Evolutionary conservation across 2,797 vertebrate species (phyloP), one percentile per base, ranked within the genome.

Genomic region (Potorous gilbertii): DNA sequence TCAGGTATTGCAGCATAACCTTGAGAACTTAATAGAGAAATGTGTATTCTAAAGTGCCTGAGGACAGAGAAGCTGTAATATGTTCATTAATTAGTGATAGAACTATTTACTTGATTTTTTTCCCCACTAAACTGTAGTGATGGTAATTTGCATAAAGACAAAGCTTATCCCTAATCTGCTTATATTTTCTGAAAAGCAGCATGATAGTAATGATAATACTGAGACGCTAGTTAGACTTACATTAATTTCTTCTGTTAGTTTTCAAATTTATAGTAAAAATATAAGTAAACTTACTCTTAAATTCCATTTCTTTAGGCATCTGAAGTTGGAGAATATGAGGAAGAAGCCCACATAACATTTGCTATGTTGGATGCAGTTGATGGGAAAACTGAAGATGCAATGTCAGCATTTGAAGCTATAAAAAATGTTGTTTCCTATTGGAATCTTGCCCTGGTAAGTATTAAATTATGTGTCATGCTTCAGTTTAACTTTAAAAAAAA

Each of bases 371-470:
- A 99, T 98, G 99, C 99, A 93, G 99, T 99, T 95, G 99, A 99
- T 98, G 99, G 99, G 94, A 99, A 99, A 98, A 99, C 98, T 0
- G 99, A 99, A 91, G 99, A 99, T 96, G 99, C 99, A 52, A 99
- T 99, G 21, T 96, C 98, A 95, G 98, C 99, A 29, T 99, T 99
- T 98, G 99, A 99, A 98, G 98, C 99, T 66, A 99, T 99, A 97
- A 99, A 99, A 96, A 99, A 98, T 95, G 98, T 99, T 97, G 98
- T 99, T 90, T 99, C 99, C 13, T 98, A 99, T 56, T 99, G 99
- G 99, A 99, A 99, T 98, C 99, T 99, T 98, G 99, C 99, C 0
- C 96, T 99, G 98, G 99, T 99, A 98, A 98, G 98, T 98, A 93
- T 46, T 11, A 56, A 62, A 18, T 46, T 92, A 55, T 92, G n/a